Evolutionary conservation across 2,797 vertebrate genomes (phyloP).

Genomic region (Margarornis squamiger): DNA sequence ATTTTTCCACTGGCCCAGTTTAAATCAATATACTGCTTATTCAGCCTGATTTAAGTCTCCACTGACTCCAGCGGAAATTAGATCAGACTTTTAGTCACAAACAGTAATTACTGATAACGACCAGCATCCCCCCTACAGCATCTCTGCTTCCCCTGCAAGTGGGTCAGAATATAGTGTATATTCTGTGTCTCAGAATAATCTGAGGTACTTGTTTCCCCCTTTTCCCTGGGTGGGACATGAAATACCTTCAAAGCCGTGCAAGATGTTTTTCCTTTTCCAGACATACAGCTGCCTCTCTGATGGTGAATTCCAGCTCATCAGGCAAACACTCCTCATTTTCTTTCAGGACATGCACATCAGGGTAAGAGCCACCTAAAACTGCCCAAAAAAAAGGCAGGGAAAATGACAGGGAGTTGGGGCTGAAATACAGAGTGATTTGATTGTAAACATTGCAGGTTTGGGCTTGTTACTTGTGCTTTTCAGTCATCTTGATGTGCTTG

Average conservation of each 20-base stretch:
- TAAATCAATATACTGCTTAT: neutral
- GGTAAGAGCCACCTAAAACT: slow-evolving; percentile 77
- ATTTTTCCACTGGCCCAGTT: neutral
- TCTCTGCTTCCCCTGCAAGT: neutral
- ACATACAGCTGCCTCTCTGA: slow-evolving; percentile 84
- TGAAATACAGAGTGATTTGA: neutral
- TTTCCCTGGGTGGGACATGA: neutral
- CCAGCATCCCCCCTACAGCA: neutral
- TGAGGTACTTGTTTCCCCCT: neutral
- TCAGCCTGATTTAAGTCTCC: neutral
- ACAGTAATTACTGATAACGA: neutral
- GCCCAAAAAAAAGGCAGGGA: neutral
- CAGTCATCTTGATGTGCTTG: neutral
- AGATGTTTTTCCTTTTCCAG: slow-evolving; percentile 70
- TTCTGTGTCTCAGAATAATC: neutral
- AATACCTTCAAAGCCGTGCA: neutral
- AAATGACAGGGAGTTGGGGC: neutral
- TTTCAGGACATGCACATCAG: slow-evolving; percentile 99
- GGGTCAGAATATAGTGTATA: neutral
- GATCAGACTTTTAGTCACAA: neutral
- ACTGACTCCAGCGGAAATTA: neutral
- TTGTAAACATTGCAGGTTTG: neutral
- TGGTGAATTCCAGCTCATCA: slow-evolving; percentile 95
- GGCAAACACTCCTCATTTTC: slow-evolving; percentile 94
- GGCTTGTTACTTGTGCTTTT: neutral